phyloP scores from a whole-genome alignment of 2,888 invertebrate species.

The Ectemnius cavifrons region DNA sequence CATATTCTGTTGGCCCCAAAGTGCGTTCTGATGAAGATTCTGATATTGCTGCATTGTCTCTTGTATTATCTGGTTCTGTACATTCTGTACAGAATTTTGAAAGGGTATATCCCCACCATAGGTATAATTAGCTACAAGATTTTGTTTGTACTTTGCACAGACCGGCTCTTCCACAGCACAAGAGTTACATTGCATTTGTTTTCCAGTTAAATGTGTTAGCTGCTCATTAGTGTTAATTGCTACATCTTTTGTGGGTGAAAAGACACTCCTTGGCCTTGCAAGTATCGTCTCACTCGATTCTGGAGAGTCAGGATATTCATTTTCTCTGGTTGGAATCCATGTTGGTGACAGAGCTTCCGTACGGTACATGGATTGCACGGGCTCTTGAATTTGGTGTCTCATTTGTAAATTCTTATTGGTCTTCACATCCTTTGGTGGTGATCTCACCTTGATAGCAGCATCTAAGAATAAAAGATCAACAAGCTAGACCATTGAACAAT shows the following conservation, averaged over 20 bases:
- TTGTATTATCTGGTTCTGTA: constrained; percentile 76
- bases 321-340: constrained; percentile 70
- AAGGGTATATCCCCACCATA: constrained; percentile 70
- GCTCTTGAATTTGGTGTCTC: constrained; percentile 70
- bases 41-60: constrained; percentile 76
- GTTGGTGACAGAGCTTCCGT: constrained; percentile 73
- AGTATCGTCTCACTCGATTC: constrained; percentile 76
- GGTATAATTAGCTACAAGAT: constrained; percentile 47
- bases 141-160: constrained; percentile 61
- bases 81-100: constrained; percentile 75
- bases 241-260: constrained; percentile 74
- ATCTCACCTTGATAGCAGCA: constrained; percentile 65
- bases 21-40: constrained; percentile 65
- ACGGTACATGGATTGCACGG: constrained; percentile 67
- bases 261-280: constrained; percentile 69
- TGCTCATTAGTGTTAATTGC: constrained; percentile 72
- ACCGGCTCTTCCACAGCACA: constrained; percentile 61
- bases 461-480: constrained; percentile 55
- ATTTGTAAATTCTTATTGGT: constrained; percentile 74
- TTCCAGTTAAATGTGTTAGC: constrained; percentile 55
- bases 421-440: constrained; percentile 74
- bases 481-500: not conserved
- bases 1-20: constrained; percentile 46
- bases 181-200: constrained; percentile 62
- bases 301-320: constrained; percentile 75